Conservation (phyloP, 2,888 invertebrate genomes). For the Tridacna crocea region DNA sequence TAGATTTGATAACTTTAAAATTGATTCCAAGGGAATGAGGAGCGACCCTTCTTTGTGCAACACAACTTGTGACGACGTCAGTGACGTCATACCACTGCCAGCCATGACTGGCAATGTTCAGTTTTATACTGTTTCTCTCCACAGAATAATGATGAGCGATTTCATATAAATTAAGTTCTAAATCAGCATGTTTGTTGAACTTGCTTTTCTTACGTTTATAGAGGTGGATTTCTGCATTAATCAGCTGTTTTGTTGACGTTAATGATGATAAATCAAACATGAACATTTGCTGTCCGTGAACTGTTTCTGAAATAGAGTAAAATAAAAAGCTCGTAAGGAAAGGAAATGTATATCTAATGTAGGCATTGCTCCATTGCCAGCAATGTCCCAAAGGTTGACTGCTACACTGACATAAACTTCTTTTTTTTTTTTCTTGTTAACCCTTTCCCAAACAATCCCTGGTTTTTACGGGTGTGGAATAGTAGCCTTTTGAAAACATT, state of each 20-base stretch:
- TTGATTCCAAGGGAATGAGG: slow-evolving; percentile 79
- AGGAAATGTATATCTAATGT: not conserved
- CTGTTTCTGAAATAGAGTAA: slow-evolving; percentile 69
- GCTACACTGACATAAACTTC: too few relatives aligned
- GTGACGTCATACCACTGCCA: slow-evolving; percentile 83
- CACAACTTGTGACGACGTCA: slow-evolving; percentile 74
- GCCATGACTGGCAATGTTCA: slow-evolving; percentile 72
- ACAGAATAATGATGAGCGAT: slow-evolving; percentile 74
- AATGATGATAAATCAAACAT: slow-evolving; percentile 84
- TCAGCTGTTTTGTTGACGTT: slow-evolving; percentile 78
- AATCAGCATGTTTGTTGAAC: slow-evolving; percentile 56
- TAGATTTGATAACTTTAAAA: slow-evolving; percentile 70
- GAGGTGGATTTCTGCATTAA: slow-evolving; percentile 83
- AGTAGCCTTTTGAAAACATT: too few relatives aligned
- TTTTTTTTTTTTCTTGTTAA: too few relatives aligned
- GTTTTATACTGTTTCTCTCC: slow-evolving; percentile 67
- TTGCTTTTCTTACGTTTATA: slow-evolving; percentile 74
- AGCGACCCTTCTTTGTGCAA: slow-evolving; percentile 63
- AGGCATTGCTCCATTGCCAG: not conserved
- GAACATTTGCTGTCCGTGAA: slow-evolving; percentile 83
- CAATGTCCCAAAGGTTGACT: not conserved
- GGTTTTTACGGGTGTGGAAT: too few relatives aligned
- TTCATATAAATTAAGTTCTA: slow-evolving; percentile 74
- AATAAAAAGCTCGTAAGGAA: not conserved
- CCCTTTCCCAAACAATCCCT: too few relatives aligned